Evolutionary conservation across 35 echinoderm and acorn worm genomes (phyloP), one percentile per base, ranked within the genome.

Genomic region (Holothuria glaberrima): DNA sequence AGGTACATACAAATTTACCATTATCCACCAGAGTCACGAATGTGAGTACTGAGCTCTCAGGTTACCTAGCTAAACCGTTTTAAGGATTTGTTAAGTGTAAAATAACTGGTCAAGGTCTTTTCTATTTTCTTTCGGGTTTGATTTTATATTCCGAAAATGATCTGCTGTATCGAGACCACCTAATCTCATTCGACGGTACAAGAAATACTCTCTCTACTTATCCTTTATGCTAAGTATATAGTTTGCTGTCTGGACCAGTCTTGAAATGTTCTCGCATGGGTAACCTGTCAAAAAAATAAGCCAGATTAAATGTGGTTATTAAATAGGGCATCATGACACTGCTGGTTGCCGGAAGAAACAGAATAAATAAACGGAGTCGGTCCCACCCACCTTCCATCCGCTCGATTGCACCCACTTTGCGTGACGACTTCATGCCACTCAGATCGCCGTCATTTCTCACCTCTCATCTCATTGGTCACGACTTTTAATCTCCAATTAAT

Each of bases 401-500:
- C 31, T 82, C 44, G 71, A 32, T 75, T 75, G 34, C 74, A 82
- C 54, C 41, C 79, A 50, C 57, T 50, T 56, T 57, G 79, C 79
- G 57, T 82, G 79, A 82, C 79, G 79, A 60, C 79, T 50, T 24
- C 79, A 82, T 48, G 79, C 79, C 46, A 84, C 56, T 84, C 80
- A 61, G n/a, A 58, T 84, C 12, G 52, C 30, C 30, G 50, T 48
- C 74, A 78, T 48, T 78, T 78, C 74, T 48, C 44, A 78, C 57
- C 80, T 84, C 57, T 25, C 80, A 61, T 56, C 52, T 63, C 80
- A 84, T 84, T 84, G 80, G 80, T 84, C 80, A 84, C 80, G 66
- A 87, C 85, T 87, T 70, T 31, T 71, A 87, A 87, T 69, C 19
- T 87, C 67, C 85, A 87, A 69, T 87, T 87, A 87, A 87, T 87